A percentile compares a stretch with the other conserved stretches of the same genome.
These are phyloP conservation scores for Motacilla tschutschensis DNA, from an alignment of 2,113 vertebrate genomes.

Conservation along the genomic window DNA sequence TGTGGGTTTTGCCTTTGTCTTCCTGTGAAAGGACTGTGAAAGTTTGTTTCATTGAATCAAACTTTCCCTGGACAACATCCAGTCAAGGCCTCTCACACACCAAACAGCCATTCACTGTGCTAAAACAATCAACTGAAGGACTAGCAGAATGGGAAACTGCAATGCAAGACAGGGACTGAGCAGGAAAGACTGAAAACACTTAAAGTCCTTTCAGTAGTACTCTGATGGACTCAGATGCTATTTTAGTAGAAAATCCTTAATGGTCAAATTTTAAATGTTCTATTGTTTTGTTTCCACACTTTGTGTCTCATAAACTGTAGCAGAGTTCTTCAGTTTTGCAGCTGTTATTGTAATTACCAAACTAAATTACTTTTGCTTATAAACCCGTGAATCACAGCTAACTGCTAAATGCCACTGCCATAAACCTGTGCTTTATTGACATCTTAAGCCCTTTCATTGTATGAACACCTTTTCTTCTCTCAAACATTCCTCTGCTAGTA, in stretches of 20 bases:
- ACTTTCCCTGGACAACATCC: neutral
- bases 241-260: neutral
- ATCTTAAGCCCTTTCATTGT: neutral
- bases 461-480: neutral
- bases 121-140: neutral
- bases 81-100: neutral
- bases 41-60: neutral
- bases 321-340: constrained; percentile 9
- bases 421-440: neutral
- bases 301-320: constrained; percentile 7
- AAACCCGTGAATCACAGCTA: neutral
- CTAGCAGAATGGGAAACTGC: neutral
- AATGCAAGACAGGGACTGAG: neutral
- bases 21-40: neutral
- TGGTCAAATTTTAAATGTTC: neutral
- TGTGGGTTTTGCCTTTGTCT: neutral
- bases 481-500: neutral
- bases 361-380: constrained; percentile 1
- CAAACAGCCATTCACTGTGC: neutral
- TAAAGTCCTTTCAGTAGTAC: neutral
- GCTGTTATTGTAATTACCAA: constrained; percentile 23
- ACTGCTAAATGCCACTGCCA: neutral
- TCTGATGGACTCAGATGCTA: neutral
- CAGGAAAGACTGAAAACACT: neutral
- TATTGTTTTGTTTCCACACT: neutral